Base-by-base conservation (phyloP, 2,797 vertebrate species). In the Cirrhinus mrigala region DNA sequence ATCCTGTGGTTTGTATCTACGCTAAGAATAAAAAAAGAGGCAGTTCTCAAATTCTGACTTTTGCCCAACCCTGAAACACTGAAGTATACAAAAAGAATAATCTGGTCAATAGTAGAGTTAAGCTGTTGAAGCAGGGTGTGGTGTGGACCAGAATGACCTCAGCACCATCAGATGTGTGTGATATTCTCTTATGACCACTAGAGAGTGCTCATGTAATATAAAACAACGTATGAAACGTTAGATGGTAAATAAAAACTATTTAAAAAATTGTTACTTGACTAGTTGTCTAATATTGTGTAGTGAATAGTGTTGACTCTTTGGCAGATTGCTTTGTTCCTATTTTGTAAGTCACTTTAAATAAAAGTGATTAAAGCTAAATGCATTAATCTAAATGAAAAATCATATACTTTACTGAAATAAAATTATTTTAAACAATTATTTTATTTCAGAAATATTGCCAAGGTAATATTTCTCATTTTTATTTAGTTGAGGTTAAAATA, bases 111-210 rank as follows among this genome's bases (percentile, higher is more conserved):
- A 40, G 6, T 6, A 3, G 27, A 50, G 70, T 73, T 29, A 12
- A 12, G 16, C 48, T 7, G 27, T 12, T 22, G 6, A 54, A 7
- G 50, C 50, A 14, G 52, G 29, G 29, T 76, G 74, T 74, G 40
- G 69, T 29, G 52, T 52, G 52, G 74, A 37, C 52, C 52, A n/a
- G 74, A 40, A 40, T 77, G 29, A 76, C 29, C 52, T 76, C 74
- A 64, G 27, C 14, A 2, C 27, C 27, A 29, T 60, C 58, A 54
- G 46, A 44, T 24, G 7, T 74, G 71, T 75, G 48, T 75, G 73
- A 14, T 50, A 50, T 44, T 24, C 75, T 22, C 54, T n/a, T n/a
- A 40, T 24, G 54, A 58, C 75, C 75, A 40, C 75, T 58, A 77
- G 75, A 77, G 54, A 3, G 29, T 22, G 20, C 75, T 16, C 33